Evolutionary conservation across 2,113 vertebrate genomes (phyloP).

Genomic region (Setophaga petechia): DNA sequence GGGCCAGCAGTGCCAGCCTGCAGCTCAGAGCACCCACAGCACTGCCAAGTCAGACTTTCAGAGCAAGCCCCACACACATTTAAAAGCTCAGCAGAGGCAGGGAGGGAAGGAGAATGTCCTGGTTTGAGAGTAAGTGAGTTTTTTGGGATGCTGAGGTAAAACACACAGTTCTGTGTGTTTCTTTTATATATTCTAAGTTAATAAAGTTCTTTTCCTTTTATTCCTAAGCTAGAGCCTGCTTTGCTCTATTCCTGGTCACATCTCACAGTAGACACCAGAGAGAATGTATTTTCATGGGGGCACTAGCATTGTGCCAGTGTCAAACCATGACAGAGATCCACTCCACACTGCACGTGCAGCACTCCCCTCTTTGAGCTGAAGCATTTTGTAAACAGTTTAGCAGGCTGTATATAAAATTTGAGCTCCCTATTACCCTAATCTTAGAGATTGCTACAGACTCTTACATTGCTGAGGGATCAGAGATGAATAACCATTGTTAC

Average conservation of each 20-base stretch:
- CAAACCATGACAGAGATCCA: too few species aligned
- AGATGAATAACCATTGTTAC: not conserved
- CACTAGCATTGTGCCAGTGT: too few species aligned
- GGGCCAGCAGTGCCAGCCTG: not conserved
- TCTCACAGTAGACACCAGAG: too few species aligned
- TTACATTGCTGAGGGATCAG: not conserved
- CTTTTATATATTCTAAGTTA: too few species aligned
- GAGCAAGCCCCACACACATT: fast-evolving
- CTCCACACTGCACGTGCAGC: fast-evolving
- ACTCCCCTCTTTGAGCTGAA: not conserved
- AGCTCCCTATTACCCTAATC: not conserved
- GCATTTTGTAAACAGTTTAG: not conserved
- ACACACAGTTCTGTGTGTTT: too few species aligned
- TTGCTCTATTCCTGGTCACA: too few species aligned
- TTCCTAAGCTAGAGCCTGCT: too few species aligned
- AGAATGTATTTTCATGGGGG: too few species aligned
- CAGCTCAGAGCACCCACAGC: not conserved
- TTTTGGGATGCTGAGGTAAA: too few species aligned
- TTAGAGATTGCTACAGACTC: not conserved
- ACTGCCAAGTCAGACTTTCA: not conserved
- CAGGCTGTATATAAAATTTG: not conserved
- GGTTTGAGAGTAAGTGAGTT: too few species aligned
- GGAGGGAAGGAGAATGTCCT: not conserved
- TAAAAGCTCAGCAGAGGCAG: not conserved
- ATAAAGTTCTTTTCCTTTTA: too few species aligned